Evolutionary conservation across 2,888 invertebrate species (phyloP), one percentile per base, ranked within the genome.

Genomic region (Mythimna loreyi): DNA sequence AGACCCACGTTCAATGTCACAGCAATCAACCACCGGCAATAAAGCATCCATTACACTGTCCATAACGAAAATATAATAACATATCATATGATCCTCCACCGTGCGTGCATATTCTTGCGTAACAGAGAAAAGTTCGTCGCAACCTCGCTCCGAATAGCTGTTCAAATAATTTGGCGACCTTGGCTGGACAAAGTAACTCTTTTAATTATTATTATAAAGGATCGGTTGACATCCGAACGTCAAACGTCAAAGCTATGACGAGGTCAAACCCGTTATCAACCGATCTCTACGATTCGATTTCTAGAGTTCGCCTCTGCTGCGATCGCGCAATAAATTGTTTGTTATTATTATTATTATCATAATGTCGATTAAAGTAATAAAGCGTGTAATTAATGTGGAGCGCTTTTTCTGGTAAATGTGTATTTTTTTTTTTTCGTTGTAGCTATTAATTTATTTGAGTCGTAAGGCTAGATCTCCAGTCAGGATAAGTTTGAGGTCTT

Each of bases 11-110:
- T 82, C 80, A 83, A 76, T 80, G 84, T 75, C 83, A 82, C 62
- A 75, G 67, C 62, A 80, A 83, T 83, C 81, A 84, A 81, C 76
- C 66, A 74, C 80, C 67, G 73, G 79, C 72, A 75, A 79, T 83
- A 78, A 86, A 77, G 69, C 83, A 83, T 82, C 81, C 86, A 89
- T 90, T 89, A 89, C 86, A 86, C 83, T 90, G 91, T 90, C 90
- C 88, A 90, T 92, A 93, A 92, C 92, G 90, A 93, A 92, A 92
- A 93, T 88, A 91, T 93, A 94, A 94, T 93, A 91, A 92, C 90
- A 91, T 91, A 88, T 90, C 86, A 83, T 86, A 87, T 63, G 67
- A 73, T 76, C 63, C 59, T 72, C 72, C 59, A 84, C 87, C 87
- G 86, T 87, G 91, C 89, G 90, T 85, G 87, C 86, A 78, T 78